phyloP scores from a whole-genome alignment of 2,888 invertebrate species.

The Keiferia lycopersicella region DNA sequence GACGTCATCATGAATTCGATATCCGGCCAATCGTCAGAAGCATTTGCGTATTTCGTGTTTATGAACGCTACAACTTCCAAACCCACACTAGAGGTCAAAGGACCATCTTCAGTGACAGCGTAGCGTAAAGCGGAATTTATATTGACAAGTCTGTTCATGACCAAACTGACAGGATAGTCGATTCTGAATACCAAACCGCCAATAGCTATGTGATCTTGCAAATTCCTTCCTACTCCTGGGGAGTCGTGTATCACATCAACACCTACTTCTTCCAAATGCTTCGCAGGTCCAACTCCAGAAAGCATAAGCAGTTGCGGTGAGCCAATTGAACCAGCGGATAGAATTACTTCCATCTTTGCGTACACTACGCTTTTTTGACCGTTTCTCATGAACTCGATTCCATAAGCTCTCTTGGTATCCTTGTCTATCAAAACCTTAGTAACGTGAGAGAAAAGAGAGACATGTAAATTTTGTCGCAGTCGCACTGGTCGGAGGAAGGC shows the following conservation, averaged over 20 bases:
- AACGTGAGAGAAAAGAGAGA: slow-evolving; percentile 89
- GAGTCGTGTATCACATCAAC: slow-evolving; percentile 87
- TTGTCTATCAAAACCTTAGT: slow-evolving; percentile 89
- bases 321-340: slow-evolving; percentile 94
- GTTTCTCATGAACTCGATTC: slow-evolving; percentile 89
- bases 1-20: slow-evolving; percentile 95
- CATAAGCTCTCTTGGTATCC: slow-evolving; percentile 86
- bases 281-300: slow-evolving; percentile 90
- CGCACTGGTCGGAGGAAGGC: slow-evolving; percentile 91
- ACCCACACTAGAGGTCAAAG: slow-evolving; percentile 92
- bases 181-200: slow-evolving; percentile 91
- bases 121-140: slow-evolving; percentile 91
- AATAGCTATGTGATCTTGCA: slow-evolving; percentile 94
- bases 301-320: slow-evolving; percentile 96
- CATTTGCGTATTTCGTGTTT: slow-evolving; percentile 93
- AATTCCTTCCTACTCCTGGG: slow-evolving; percentile 92
- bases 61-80: slow-evolving; percentile 94
- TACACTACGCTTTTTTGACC: slow-evolving; percentile 83
- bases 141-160: slow-evolving; percentile 91
- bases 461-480: slow-evolving; percentile 89
- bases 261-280: slow-evolving; percentile 87
- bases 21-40: slow-evolving; percentile 94
- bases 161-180: slow-evolving; percentile 89
- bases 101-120: slow-evolving; percentile 92
- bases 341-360: slow-evolving; percentile 90